Base-by-base conservation (phyloP, 2,797 vertebrate species). In the Acrocephalus scirpaceus region DNA sequence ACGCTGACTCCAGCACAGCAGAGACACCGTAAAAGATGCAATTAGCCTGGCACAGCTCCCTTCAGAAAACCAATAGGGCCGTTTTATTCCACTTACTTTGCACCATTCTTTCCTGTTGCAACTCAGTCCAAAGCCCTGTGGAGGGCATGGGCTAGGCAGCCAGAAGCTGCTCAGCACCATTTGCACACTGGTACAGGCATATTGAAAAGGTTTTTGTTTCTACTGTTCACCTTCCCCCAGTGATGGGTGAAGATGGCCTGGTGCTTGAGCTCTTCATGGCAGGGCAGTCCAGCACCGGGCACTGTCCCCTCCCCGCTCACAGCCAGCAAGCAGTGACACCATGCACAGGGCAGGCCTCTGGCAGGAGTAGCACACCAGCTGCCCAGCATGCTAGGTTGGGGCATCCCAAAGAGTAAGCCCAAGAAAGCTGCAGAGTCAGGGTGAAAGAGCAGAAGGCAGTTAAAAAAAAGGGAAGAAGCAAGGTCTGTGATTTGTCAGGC, bases 251-350 rank as follows among this genome's bases (percentile, higher is more conserved):
- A 30, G 40, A 56, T 2, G 1, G 2, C 29, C 23, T 17, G 12
- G 30, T 5, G 2, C 0, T 8, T 11, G 7, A 26, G 26, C 45
- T 21, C 29, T 27, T 42, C 16, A 1, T 1, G 0, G 50, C 38
- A 40, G 17, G n/a, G 16, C 2, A 56, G 70, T 13, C 42, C 42
- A 16, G 62, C 34, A 1, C 4, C 2, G 47, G 48, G 42, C 60
- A 1, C 50, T 1, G 2, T 38, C 38, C 29, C 10, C 23, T 82
- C n/a, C 51, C 64, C 70, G 54, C 32, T 62, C 71, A 18, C 32
- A 79, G 36, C 70, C 42, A 71, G 45, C 14, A 13, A 53, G 36
- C 10, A 9, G 34, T 2, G 5, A 51, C 42, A 38, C 5, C 6
- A 8, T 4, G 11, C 5, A 2, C 2, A 5, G 0, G 2, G 11